Evolutionary conservation across 2,888 invertebrate species (phyloP), one percentile per base, ranked within the genome.

Genomic region (Allygus modestus): DNA sequence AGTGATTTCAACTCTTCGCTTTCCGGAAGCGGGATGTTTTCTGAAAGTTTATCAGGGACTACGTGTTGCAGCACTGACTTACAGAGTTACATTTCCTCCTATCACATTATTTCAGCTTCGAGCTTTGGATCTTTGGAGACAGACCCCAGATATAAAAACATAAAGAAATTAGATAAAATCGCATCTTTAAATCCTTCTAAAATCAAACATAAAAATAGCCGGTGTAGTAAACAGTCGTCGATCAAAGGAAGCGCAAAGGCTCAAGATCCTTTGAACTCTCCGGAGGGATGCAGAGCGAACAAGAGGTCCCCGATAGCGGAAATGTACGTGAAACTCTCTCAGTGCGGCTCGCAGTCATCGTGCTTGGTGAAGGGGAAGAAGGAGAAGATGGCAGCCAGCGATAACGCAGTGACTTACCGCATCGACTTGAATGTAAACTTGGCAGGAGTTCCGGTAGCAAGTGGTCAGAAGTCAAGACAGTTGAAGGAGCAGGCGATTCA

Each of bases 311-410:
- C 77, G 1, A 28, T 77, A 26, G 77, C 77, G 46, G 77, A 77
- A 28, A 77, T 77, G 77, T 77, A 77, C 17, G 77, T 77, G 0
- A 77, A 77, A 77, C 51, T 77, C 1, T 43, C 77, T 17, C 77
- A 77, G n/a, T 15, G 77, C 17, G 26, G 26, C 15, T 77, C 77
- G 1, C 46, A 28, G 26, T 20, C 73, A 20, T 41, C 15, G 5
- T 51, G 23, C n/a, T 2, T 26, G 7, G 15, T 77, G 1, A 77
- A 28, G n/a, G 37, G 31, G 1, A 77, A 51, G 23, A 77, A 46
- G 11, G 28, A 46, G 2, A 77, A 51, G 15, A 0, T 26, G 15
- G 20, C 28, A 26, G 4, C 43, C 11, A 46, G 37, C 46, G 77
- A 51, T 28, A 46, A 43, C 15, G 7, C 26, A 28, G 77, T 77